Percentiles rank a stretch among this genome's conserved stretches.
Evolutionary conservation across 2,113 vertebrate genomes (phyloP).

Genomic region (Corapipo altera): DNA sequence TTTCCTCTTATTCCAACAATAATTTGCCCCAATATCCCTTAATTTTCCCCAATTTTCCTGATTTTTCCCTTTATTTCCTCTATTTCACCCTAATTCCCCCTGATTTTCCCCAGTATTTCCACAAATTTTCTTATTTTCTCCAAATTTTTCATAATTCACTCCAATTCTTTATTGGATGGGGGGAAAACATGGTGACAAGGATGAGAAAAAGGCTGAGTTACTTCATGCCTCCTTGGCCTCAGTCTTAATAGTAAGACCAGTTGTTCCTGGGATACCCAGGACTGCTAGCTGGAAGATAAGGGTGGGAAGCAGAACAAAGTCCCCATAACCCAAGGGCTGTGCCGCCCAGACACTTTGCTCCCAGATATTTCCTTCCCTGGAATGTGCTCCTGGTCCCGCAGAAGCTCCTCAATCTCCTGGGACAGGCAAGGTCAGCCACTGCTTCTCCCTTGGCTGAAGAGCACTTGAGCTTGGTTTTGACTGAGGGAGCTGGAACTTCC

Average conservation of each 20-base stretch:
- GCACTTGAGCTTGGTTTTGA: background rate
- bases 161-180: background rate
- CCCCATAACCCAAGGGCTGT: background rate
- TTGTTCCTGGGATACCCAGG: background rate
- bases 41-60: background rate
- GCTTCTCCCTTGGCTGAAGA: background rate
- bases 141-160: background rate
- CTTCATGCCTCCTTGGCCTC: background rate
- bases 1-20: background rate
- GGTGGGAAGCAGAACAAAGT: background rate
- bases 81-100: background rate
- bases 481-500: background rate
- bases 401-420: background rate
- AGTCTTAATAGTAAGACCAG: background rate
- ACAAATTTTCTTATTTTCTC: background rate
- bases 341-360: background rate
- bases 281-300: background rate
- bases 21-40: background rate
- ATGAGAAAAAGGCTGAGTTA: background rate
- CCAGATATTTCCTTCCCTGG: background rate
- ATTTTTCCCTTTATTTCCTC: background rate
- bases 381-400: background rate
- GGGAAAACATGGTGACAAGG: fast-evolving
- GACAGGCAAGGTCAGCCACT: background rate
- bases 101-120: background rate